Conservation (phyloP, 2,888 invertebrate genomes). For the Meta bourneti region DNA sequence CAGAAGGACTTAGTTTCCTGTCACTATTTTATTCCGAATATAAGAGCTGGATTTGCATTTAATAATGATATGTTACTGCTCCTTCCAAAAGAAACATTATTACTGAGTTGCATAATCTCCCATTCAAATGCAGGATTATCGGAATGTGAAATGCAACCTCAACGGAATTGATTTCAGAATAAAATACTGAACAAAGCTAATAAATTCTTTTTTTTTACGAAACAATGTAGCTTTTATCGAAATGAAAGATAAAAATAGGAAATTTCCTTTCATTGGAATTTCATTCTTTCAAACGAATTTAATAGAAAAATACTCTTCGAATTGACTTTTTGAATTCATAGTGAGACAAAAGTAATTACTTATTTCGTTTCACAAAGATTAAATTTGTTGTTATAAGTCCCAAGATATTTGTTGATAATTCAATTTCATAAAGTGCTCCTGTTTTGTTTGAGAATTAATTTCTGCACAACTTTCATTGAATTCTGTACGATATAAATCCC, state of each 20-base stretch:
- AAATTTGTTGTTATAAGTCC: background rate
- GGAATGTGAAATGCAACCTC: background rate
- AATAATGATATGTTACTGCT: background rate
- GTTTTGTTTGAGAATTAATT: background rate
- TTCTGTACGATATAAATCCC: no score
- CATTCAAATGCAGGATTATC: background rate
- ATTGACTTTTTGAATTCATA: background rate
- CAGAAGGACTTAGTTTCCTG: background rate
- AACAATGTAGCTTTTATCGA: background rate
- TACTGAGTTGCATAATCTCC: background rate
- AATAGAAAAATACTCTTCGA: background rate
- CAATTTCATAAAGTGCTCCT: background rate
- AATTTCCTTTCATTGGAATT: background rate
- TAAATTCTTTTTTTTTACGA: background rate
- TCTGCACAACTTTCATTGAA: no score
- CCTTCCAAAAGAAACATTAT: background rate
- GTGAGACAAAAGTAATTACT: background rate
- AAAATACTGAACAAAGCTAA: background rate
- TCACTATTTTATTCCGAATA: background rate
- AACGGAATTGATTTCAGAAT: background rate
- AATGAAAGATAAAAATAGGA: background rate
- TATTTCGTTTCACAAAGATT: background rate
- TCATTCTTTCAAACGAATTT: background rate
- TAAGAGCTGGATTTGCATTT: background rate
- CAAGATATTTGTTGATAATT: background rate